Conservation (phyloP, 2,888 invertebrate genomes). For the Pterostichus niger region DNA sequence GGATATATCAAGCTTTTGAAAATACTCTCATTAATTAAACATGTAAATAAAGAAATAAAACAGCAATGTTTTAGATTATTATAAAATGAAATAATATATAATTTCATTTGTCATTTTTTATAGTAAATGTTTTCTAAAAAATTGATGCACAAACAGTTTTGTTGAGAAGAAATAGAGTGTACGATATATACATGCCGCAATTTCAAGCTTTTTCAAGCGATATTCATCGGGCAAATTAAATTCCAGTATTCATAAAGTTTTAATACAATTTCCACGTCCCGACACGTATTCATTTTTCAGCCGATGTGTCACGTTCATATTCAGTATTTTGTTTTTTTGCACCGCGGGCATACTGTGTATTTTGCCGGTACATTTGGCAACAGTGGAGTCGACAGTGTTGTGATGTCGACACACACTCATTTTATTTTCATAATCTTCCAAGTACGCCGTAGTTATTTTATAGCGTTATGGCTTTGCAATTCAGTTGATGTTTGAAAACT, state of each 20-base stretch:
- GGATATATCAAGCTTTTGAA: too few relatives aligned
- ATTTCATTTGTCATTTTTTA: too few relatives aligned
- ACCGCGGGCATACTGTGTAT: constrained; percentile 3
- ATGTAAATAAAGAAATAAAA: too few relatives aligned
- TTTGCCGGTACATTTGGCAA: neutral
- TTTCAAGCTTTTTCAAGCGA: constrained; percentile 4
- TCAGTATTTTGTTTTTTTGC: constrained; percentile 43
- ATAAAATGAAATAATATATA: too few relatives aligned
- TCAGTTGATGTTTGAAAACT: too few relatives aligned
- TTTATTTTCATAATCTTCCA: too few relatives aligned
- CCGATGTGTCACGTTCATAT: constrained; percentile 18
- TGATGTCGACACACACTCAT: neutral
- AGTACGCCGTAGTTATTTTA: neutral
- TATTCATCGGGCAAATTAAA: constrained; percentile 45
- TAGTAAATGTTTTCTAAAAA: too few relatives aligned
- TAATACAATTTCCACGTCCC: constrained; percentile 37
- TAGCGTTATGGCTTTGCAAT: too few relatives aligned
- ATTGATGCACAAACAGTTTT: neutral
- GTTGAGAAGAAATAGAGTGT: neutral
- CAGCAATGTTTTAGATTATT: too few relatives aligned
- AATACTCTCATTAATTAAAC: too few relatives aligned
- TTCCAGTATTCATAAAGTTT: constrained; percentile 56
- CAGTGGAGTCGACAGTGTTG: neutral
- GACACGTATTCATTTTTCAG: constrained; percentile 53
- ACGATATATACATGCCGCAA: neutral